Evolutionary conservation across 1,140 invertebrate genomes (phyloP).

Genomic region (Hesperophylax magnus): DNA sequence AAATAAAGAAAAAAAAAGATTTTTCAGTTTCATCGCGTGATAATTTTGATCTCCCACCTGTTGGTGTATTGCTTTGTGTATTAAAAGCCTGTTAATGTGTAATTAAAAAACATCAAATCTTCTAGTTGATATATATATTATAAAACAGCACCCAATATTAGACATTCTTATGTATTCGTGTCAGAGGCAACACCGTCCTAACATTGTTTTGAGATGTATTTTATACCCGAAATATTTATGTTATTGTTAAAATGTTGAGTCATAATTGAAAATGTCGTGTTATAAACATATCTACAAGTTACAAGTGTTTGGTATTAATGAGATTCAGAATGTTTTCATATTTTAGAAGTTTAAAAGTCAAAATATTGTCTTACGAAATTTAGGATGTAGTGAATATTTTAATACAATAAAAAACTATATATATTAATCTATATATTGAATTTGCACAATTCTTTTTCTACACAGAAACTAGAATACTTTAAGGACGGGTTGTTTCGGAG

Average conservation of each 20-base stretch:
- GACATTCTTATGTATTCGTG: neutral
- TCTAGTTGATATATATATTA: neutral
- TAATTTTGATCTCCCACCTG: neutral
- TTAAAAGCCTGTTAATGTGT: neutral
- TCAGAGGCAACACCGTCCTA: constrained; percentile 10
- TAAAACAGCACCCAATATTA: neutral
- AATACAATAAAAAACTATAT: too few species aligned
- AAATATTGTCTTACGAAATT: too few species aligned
- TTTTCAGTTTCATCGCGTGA: constrained; percentile 7
- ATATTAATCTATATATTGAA: too few species aligned
- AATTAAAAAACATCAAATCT: constrained; percentile 23
- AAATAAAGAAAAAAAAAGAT: neutral
- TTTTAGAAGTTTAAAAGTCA: too few species aligned
- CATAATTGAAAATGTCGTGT: neutral
- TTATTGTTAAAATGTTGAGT: neutral
- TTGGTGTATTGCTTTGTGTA: neutral
- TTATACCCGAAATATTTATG: neutral
- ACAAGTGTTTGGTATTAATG: too few species aligned
- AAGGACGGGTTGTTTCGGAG: too few species aligned
- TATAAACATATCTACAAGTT: too few species aligned
- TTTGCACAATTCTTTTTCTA: too few species aligned
- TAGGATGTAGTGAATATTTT: too few species aligned
- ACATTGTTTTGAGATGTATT: neutral
- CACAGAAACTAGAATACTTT: too few species aligned
- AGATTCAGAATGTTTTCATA: too few species aligned